Percentiles rank a stretch among this genome's conserved stretches.
These are phyloP conservation scores for Rhagophthalmus giganteus DNA, from an alignment of 2,888 invertebrate genomes.

Conservation along the genomic window DNA sequence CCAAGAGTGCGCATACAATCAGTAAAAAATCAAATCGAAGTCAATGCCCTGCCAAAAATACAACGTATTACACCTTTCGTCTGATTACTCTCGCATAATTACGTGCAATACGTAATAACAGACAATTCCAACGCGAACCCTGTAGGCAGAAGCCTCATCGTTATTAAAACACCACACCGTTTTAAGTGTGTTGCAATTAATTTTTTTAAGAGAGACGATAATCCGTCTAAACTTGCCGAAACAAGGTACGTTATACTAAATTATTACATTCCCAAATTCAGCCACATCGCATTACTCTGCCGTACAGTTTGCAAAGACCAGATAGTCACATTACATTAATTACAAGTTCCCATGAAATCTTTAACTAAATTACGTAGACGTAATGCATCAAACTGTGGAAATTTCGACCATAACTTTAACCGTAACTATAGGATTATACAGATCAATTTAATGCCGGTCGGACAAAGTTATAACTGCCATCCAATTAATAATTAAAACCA, in stretches of 20 bases:
- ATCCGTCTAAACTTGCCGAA: no score
- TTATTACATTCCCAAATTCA: conserved; percentile 17
- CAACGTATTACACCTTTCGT: conserved; percentile 8
- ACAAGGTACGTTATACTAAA: conserved; percentile 20
- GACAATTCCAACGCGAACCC: no score
- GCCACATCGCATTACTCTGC: conserved; percentile 13
- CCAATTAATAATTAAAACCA: no score
- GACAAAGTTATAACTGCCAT: no score
- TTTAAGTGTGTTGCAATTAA: no score
- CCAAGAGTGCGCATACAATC: conserved; percentile 4
- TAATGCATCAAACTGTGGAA: not conserved
- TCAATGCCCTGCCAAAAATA: conserved; percentile 21
- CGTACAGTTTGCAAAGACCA: conserved; percentile 11
- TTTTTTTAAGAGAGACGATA: no score
- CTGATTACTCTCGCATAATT: conserved; percentile 3
- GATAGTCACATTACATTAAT: conserved; percentile 24
- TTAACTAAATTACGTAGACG: conserved; percentile 15
- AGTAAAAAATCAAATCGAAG: conserved; percentile 15
- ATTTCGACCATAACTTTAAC: not conserved
- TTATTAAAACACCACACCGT: no score
- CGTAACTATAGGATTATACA: not conserved
- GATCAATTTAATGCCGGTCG: not conserved
- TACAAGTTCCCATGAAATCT: conserved; percentile 19
- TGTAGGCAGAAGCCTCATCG: no score
- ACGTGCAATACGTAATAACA: conserved; percentile 2